Evolutionary conservation across 2,113 vertebrate genomes (phyloP), one percentile per base, ranked within the genome.

Genomic region (Triplophysa rosa): DNA sequence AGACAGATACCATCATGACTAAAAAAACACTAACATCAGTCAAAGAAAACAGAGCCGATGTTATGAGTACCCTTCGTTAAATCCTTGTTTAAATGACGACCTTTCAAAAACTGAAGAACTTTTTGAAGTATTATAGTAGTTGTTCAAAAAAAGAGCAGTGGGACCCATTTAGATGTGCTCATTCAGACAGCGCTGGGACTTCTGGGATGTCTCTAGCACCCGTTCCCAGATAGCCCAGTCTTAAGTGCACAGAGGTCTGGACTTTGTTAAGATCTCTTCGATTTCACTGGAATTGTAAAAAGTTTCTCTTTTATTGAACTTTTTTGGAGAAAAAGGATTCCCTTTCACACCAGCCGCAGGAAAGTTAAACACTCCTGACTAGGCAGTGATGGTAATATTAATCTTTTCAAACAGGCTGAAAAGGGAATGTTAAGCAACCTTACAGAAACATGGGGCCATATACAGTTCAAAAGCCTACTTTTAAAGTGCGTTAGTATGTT

Each of bases 281-380:
- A 52, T 67, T 33, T 17, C 82, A 76, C 80, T 54, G 64, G 71
- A 71, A 58, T 23, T 16, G 52, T 42, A 80, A 33, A 16, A 52
- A 65, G 64, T 78, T 56, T 78, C 87, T 89, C 90, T 89, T 88
- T 81, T 86, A 67, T 83, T 84, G 83, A 45, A 69, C 59, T 80
- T 79, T 82, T 59, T 80, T 74, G 40, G 81, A 84, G 80, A 88
- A 84, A 84, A 89, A 89, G 84, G 14, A 21, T 77, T 73, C 67
- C 58, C 72, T 82, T 86, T 76, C 45, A 80, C 83, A 86, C 88
- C 89, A 86, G 84, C 82, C 86, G 83, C 54, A 81, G 83, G 81
- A 88, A 90, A 84, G 82, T 88, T 90, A 93, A 93, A 91, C 89
- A 91, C 86, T 62, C 80, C 77, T 84, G 89, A 92, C 91, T 90